These are phyloP conservation scores for Trachythela sp. DNA, from an alignment of 64 coral and sea anemone genomes.

Conservation along the genomic window DNA sequence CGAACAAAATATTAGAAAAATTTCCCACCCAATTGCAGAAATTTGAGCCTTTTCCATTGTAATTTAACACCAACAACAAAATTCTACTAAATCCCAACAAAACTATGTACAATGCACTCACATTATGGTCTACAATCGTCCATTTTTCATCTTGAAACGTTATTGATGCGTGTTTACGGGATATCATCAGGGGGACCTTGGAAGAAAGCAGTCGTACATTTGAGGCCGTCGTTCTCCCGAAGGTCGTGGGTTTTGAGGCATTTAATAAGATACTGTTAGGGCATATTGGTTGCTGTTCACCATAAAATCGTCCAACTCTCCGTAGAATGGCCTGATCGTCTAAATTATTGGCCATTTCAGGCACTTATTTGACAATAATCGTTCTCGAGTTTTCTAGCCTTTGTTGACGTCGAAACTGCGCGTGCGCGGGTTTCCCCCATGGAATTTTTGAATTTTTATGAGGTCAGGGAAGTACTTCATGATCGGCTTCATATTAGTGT, in stretches of 20 bases:
- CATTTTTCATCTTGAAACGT: not conserved
- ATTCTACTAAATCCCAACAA: not conserved
- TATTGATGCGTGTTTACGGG: conserved; percentile 3
- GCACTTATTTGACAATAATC: not conserved
- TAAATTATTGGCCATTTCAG: not conserved
- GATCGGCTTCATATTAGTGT: no score
- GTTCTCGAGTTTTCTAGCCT: not conserved
- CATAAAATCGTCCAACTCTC: not conserved
- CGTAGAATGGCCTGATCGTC: not conserved
- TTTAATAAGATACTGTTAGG: not conserved
- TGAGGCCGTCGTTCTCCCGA: not conserved
- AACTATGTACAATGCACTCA: not conserved
- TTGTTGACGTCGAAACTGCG: not conserved
- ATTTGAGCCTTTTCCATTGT: not conserved
- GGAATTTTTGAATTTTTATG: no score
- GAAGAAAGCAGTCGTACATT: not conserved
- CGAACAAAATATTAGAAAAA: not conserved
- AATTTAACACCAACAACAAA: no score
- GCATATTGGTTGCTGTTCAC: not conserved
- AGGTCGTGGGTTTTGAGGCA: not conserved
- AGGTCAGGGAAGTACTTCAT: no score
- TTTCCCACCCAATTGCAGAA: not conserved
- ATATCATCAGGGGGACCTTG: not conserved
- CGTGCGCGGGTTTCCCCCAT: not conserved
- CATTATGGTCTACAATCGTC: not conserved